Evolutionary conservation across 2,888 invertebrate species (phyloP), one percentile per base, ranked within the genome.

Genomic region (Acanthopleura granulata): DNA sequence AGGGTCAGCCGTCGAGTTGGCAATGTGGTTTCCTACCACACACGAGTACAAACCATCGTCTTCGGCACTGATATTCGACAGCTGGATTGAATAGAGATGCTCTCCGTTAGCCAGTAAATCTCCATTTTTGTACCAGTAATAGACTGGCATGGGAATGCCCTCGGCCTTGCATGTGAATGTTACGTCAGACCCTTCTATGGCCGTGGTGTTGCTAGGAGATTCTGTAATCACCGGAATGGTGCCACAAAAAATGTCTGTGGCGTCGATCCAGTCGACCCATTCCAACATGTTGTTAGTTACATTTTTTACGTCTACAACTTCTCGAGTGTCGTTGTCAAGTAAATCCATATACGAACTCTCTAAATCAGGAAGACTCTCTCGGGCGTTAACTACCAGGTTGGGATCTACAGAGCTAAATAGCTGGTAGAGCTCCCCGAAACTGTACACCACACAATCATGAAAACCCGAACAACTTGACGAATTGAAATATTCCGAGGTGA

Each of bases 71-170:
- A 71, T 25, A 40, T 40, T 27, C 1, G n/a, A 71, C 22, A 71
- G 18, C n/a, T 4, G 16, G 16, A 49, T 14, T 22, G 18, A 40
- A 18, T 3, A 3, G 15, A n/a, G 1, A 3, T 18, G 14, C n/a
- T 14, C 1, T 9, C 40, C 40, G 1, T 1, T 49, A 22, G 27
- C 6, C 18, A 40, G n/a, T 4, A 18, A 3, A 4, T 69, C 6
- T 22, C n/a, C 22, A 40, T 71, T 27, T 49, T 71, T 71, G 40
- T 49, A 71, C 71, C 71, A 71, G 14, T 71, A 49, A 49, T 71
- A 71, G 6, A 16, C 40, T 40, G 71, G 71, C 16, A 16, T 71
- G 14, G 71, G 71, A 4, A 49, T 25, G 14, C 49, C 15, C 15
- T 40, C 27, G 1, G 71, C 71, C 71, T 71, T 18, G 25, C 71